Percentiles rank a stretch among this genome's conserved stretches.
phyloP scores from a whole-genome alignment of 2,888 invertebrate genomes.

The Nezara viridula region DNA sequence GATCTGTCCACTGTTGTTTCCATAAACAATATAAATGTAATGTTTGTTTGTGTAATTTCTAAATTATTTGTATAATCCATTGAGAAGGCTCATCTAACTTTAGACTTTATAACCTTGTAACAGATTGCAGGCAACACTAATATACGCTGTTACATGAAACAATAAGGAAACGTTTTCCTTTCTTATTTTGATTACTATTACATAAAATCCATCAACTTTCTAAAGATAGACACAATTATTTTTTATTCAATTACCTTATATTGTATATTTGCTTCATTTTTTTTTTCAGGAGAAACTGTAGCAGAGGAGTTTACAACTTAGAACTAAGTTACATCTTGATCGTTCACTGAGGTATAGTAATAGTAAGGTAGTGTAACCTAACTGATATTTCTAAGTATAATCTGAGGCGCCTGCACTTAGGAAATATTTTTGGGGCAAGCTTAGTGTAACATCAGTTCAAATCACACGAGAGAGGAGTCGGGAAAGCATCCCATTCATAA shows the following conservation, averaged over 20 bases:
- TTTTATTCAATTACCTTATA: background rate
- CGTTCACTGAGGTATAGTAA: too few species aligned
- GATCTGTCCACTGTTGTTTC: too few species aligned
- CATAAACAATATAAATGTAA: too few species aligned
- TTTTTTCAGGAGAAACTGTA: background rate
- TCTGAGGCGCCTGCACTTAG: too few species aligned
- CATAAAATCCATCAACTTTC: slow-evolving; percentile 8
- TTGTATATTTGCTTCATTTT: background rate
- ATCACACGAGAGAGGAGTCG: too few species aligned
- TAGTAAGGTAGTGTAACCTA: too few species aligned
- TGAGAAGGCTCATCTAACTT: background rate
- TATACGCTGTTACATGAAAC: background rate
- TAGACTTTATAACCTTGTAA: background rate
- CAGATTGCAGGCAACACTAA: background rate
- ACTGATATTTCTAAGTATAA: too few species aligned
- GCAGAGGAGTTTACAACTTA: background rate
- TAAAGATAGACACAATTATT: background rate
- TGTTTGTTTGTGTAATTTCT: too few species aligned
- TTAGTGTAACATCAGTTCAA: too few species aligned
- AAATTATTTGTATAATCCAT: background rate
- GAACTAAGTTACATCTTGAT: too few species aligned
- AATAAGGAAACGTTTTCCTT: slow-evolving; percentile 7
- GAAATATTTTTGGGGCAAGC: too few species aligned
- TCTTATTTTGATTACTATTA: slow-evolving; percentile 31
- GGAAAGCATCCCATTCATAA: too few species aligned